phyloP scores from a whole-genome alignment of 2,888 invertebrate genomes.

The Caenorhabditis auriculariae region DNA sequence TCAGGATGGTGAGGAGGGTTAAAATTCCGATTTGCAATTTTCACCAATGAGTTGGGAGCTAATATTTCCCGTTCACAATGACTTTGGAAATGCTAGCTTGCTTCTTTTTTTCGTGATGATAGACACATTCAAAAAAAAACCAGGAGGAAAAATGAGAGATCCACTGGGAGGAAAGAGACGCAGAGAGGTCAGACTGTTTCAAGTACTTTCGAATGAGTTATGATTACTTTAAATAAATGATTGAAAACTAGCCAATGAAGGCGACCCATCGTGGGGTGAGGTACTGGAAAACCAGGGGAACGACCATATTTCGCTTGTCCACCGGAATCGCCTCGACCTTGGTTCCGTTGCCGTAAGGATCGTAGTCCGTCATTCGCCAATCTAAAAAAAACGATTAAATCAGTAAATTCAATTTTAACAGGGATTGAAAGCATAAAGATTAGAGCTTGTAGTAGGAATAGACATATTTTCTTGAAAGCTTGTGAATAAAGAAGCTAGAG shows the following conservation, averaged over 20 bases:
- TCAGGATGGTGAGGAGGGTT: conserved; percentile 1
- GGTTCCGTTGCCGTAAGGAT: conserved; percentile 63
- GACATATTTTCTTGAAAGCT: no score
- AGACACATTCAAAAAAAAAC: no score
- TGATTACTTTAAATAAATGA: background rate
- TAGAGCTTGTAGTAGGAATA: no score
- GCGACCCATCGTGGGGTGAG: conserved; percentile 92
- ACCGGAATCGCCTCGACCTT: conserved; percentile 52
- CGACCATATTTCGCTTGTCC: conserved; percentile 83
- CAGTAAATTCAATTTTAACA: background rate
- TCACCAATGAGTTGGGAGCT: background rate
- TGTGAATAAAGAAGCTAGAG: no score
- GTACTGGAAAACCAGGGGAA: conserved; percentile 90
- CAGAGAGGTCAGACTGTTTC: no score
- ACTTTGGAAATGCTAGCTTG: background rate
- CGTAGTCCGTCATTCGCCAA: conserved; percentile 87
- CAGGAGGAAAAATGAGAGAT: background rate
- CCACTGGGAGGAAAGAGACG: no score
- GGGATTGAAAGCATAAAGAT: background rate
- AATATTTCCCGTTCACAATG: background rate
- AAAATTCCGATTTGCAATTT: background rate
- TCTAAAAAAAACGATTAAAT: conserved; percentile 73
- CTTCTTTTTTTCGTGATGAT: background rate
- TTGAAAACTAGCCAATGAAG: conserved; percentile 76
- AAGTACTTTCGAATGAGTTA: no score